Evolutionary conservation across 2,797 vertebrate genomes (phyloP).

Genomic region (Acomys russatus): DNA sequence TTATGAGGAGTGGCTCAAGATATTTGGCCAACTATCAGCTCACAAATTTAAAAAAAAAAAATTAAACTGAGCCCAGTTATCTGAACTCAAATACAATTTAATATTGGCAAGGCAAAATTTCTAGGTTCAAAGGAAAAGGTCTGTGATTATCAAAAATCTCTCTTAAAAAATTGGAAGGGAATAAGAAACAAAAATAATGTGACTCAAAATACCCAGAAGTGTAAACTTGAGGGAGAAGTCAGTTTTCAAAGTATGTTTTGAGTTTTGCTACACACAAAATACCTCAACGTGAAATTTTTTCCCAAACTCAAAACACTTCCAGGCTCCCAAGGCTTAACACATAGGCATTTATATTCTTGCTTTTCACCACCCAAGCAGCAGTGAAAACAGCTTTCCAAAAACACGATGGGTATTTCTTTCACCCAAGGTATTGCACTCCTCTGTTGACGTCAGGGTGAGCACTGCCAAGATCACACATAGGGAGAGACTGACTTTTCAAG

Average conservation of each 20-base stretch:
- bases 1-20: neutral
- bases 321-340: conserved; percentile 27
- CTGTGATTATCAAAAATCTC: conserved; percentile 57
- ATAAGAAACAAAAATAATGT: conserved; percentile 69
- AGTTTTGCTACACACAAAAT: conserved; percentile 70
- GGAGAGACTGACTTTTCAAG: neutral
- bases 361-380: conserved; percentile 37
- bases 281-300: conserved; percentile 71
- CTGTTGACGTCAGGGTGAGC: neutral
- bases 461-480: neutral
- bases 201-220: conserved; percentile 63
- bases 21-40: conserved; percentile 50
- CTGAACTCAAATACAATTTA: conserved; percentile 27
- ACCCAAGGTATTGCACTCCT: neutral
- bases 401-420: neutral
- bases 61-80: conserved; percentile 39
- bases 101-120: conserved; percentile 45
- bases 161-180: conserved; percentile 70
- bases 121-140: conserved; percentile 69
- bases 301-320: conserved; percentile 68
- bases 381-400: conserved; percentile 45
- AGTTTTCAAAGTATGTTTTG: conserved; percentile 76
- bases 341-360: conserved; percentile 7
- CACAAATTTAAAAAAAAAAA: conserved; percentile 38
- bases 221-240: conserved; percentile 52